phyloP scores from a whole-genome alignment of 2,113 vertebrate genomes.

The Capricornis sumatraensis region DNA sequence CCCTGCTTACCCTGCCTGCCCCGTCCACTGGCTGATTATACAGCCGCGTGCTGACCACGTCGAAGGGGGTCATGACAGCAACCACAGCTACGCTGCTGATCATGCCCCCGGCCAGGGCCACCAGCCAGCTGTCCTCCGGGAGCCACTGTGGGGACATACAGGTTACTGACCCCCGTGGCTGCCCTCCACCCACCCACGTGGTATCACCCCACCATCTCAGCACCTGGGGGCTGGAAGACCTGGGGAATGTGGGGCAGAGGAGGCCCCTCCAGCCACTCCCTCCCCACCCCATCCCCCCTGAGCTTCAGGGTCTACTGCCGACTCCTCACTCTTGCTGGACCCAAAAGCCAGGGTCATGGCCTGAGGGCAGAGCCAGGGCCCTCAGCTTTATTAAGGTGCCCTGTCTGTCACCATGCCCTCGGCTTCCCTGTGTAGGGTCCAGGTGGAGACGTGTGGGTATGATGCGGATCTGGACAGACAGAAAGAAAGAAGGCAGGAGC shows the following conservation, averaged over 20 bases:
- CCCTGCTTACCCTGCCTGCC: slow-evolving; percentile 81
- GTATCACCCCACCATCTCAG: background rate
- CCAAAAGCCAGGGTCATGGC: background rate
- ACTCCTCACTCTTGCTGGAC: background rate
- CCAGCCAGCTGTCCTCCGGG: slow-evolving; percentile 87
- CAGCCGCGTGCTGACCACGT: slow-evolving; percentile 93
- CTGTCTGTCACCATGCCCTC: background rate
- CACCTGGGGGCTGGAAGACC: background rate
- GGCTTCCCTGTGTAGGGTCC: slow-evolving; percentile 41
- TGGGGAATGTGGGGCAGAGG: background rate
- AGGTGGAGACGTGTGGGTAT: background rate
- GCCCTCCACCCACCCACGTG: background rate
- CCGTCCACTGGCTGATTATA: slow-evolving; percentile 96
- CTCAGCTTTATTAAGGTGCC: background rate
- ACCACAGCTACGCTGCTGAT: slow-evolving; percentile 91
- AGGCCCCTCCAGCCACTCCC: background rate
- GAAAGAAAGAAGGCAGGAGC: background rate
- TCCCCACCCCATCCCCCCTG: background rate
- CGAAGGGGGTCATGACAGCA: slow-evolving; percentile 92
- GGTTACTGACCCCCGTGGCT: background rate
- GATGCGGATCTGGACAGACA: background rate
- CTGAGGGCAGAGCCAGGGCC: background rate
- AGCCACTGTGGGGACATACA: slow-evolving; percentile 82
- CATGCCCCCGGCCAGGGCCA: slow-evolving; percentile 87
- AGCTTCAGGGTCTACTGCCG: background rate